Conservation (phyloP, 2,888 invertebrate species). For the Apodemia zela region DNA sequence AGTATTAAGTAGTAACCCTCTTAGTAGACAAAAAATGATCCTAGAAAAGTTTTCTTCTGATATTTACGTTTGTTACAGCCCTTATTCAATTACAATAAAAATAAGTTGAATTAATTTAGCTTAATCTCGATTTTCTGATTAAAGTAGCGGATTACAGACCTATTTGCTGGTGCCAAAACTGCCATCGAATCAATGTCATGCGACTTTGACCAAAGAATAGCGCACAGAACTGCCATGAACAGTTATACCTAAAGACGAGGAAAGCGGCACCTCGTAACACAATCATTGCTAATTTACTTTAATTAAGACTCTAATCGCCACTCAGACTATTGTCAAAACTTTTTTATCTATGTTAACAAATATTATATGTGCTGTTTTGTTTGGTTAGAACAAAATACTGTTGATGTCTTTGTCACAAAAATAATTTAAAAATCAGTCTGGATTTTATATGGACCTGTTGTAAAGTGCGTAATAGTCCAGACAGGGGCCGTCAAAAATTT, state of each 20-base stretch:
- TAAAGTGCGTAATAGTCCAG: too few species aligned
- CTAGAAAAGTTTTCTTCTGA: background rate
- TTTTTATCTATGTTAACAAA: background rate
- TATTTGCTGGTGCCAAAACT: conserved; percentile 58
- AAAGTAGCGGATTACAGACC: conserved; percentile 68
- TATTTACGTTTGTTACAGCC: background rate
- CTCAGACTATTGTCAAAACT: background rate
- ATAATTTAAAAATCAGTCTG: too few species aligned
- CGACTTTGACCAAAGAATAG: conserved; percentile 45
- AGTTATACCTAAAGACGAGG: background rate
- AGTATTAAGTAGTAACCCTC: too few species aligned
- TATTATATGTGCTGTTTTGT: background rate
- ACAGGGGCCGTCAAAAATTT: too few species aligned
- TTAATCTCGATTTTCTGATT: conserved; percentile 65
- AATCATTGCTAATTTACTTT: too few species aligned
- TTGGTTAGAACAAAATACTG: background rate
- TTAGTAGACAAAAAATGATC: too few species aligned
- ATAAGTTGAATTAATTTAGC: conserved; percentile 67
- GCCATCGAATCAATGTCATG: conserved; percentile 60
- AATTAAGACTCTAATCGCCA: background rate
- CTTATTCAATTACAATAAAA: conserved; percentile 64
- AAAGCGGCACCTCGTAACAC: background rate
- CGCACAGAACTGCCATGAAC: conserved; percentile 17
- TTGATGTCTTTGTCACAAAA: background rate
- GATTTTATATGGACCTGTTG: too few species aligned